Evolutionary conservation across 2,888 invertebrate genomes (phyloP).

Genomic region (Sycophila texana): DNA sequence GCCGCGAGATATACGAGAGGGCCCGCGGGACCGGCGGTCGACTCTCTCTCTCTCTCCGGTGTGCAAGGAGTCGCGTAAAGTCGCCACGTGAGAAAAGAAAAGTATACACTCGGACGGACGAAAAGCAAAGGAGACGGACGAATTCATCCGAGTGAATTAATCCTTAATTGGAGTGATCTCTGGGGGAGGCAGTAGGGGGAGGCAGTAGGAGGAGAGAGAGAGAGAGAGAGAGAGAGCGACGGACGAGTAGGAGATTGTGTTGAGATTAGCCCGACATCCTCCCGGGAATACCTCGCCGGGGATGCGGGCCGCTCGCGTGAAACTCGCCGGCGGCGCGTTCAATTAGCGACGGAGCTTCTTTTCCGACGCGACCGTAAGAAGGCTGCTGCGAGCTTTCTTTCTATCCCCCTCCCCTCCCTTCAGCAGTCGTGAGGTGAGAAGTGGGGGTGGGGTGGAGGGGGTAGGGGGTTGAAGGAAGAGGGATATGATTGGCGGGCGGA

Average conservation of each 20-base stretch:
- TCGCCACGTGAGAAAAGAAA: slow-evolving; percentile 10
- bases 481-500: too few relatives aligned
- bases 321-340: slow-evolving; percentile 10
- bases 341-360: slow-evolving; percentile 19
- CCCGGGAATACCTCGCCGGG: not conserved
- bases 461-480: too few relatives aligned
- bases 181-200: slow-evolving; percentile 18
- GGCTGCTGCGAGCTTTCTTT: too few relatives aligned
- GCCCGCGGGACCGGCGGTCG: too few relatives aligned
- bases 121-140: not conserved
- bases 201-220: slow-evolving; percentile 3
- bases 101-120: slow-evolving; percentile 8
- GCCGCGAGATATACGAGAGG: too few relatives aligned
- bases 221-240: slow-evolving; percentile 16
- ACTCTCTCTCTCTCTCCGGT: too few relatives aligned
- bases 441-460: too few relatives aligned
- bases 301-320: too few relatives aligned
- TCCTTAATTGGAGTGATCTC: slow-evolving; percentile 46
- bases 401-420: too few relatives aligned
- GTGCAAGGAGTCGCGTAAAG: too few relatives aligned
- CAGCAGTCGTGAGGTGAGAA: too few relatives aligned
- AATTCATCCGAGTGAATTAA: slow-evolving; percentile 44
- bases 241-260: slow-evolving; percentile 22
- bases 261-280: slow-evolving; percentile 23
- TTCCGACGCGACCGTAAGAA: not conserved